phyloP scores from a whole-genome alignment of 2,888 invertebrate species.

The Scaptomyza flava region DNA sequence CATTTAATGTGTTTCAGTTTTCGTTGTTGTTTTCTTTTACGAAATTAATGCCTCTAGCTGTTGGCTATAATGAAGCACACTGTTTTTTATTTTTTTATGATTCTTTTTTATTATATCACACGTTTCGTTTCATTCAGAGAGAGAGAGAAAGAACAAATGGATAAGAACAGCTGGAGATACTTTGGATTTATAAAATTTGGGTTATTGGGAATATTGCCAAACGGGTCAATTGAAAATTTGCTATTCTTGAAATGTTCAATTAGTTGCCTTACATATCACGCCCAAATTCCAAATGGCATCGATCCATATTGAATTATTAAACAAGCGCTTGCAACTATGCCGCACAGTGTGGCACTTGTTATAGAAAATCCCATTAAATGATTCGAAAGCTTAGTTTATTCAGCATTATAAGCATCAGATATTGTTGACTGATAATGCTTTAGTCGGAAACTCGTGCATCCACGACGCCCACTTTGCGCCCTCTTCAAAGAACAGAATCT shows the following conservation, averaged over 20 bases:
- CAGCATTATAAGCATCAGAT: slow-evolving; percentile 2
- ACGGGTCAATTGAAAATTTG: slow-evolving; percentile 17
- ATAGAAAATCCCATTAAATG: background rate
- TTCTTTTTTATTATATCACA: slow-evolving; percentile 16
- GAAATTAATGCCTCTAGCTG: slow-evolving; percentile 51
- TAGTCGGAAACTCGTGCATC: slow-evolving; percentile 9
- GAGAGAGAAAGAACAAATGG: slow-evolving; percentile 11
- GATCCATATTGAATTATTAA: slow-evolving; percentile 20
- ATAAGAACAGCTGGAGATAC: slow-evolving; percentile 39
- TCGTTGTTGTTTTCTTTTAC: slow-evolving; percentile 9
- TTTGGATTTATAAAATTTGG: slow-evolving; percentile 29
- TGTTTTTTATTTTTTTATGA: slow-evolving; percentile 28
- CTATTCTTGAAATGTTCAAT: too few relatives aligned
- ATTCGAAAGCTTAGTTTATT: background rate
- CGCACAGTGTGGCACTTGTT: slow-evolving; percentile 18
- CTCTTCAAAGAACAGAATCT: background rate
- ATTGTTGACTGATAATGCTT: slow-evolving; percentile 11
- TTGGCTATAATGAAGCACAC: slow-evolving; percentile 68
- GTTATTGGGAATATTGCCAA: slow-evolving; percentile 49
- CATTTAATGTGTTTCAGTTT: slow-evolving; percentile 40
- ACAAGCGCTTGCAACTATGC: slow-evolving; percentile 18
- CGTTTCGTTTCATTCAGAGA: slow-evolving; percentile 7
- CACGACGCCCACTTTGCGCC: slow-evolving; percentile 20
- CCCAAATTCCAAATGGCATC: slow-evolving; percentile 22
- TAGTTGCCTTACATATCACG: too few relatives aligned